A percentile compares a stretch with the other conserved stretches of the same genome.
Evolutionary conservation across 2,113 vertebrate genomes (phyloP).

Genomic region (Uropsilus gracilis): DNA sequence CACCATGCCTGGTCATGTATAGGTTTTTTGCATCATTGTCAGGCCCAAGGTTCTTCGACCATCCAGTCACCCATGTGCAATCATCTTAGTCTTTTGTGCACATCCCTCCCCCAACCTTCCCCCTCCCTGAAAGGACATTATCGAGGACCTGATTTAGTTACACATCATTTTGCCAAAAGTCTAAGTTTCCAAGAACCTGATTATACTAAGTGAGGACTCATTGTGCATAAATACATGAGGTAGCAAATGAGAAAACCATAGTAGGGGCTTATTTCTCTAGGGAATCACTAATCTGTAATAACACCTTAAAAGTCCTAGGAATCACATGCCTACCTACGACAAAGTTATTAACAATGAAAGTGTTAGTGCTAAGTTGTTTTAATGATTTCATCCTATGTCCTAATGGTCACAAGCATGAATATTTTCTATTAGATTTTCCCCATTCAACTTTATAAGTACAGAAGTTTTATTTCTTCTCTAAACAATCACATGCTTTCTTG

Average conservation of each 20-base stretch:
- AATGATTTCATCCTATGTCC: background rate
- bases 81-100: too few species aligned
- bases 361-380: background rate
- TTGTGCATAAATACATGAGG: background rate
- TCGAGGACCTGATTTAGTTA: background rate
- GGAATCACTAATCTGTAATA: background rate
- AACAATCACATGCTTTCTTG: conserved; percentile 34
- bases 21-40: too few species aligned
- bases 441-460: background rate
- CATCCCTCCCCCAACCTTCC: too few species aligned
- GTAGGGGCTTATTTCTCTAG: background rate
- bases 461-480: conserved; percentile 40
- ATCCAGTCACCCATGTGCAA: too few species aligned
- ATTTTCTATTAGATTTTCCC: conserved; percentile 9
- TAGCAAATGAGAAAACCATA: background rate
- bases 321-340: background rate
- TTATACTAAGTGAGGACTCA: background rate
- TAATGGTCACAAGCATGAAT: conserved; percentile 1
- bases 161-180: background rate
- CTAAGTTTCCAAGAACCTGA: background rate
- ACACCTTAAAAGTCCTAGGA: background rate
- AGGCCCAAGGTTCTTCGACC: too few species aligned
- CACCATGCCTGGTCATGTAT: too few species aligned
- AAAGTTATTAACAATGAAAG: background rate
- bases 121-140: background rate